A percentile compares a stretch with the other conserved stretches of the same genome.
These are phyloP conservation scores for Apamea epomidion DNA, from an alignment of 2,888 invertebrate species.

Conservation along the genomic window DNA sequence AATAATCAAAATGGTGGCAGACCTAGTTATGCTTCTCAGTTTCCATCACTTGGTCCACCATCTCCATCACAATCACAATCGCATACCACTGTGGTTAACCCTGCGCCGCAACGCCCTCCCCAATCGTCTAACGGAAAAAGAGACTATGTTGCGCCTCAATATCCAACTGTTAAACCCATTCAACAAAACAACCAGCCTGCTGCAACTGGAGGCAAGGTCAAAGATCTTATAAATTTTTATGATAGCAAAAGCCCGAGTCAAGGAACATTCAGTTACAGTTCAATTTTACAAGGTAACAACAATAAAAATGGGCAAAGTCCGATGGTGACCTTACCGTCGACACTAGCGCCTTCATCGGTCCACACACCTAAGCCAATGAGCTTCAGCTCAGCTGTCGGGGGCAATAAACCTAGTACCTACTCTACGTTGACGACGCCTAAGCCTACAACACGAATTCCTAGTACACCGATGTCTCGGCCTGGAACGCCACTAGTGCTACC, in stretches of 20 bases:
- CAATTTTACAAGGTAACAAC: conserved; percentile 76
- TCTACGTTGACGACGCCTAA: conserved; percentile 66
- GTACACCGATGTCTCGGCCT: conserved; percentile 67
- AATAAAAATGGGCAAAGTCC: conserved; percentile 65
- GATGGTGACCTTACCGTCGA: conserved; percentile 52
- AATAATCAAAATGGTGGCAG: conserved; percentile 67
- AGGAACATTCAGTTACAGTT: conserved; percentile 84
- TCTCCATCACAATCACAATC: conserved; percentile 48
- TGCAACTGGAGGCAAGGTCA: conserved; percentile 78
- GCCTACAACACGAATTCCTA: conserved; percentile 68
- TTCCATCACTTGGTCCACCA: conserved; percentile 68
- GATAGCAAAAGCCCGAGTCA: conserved; percentile 75
- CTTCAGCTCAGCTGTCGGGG: conserved; percentile 80
- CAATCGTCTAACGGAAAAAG: conserved; percentile 69
- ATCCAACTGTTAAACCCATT: conserved; percentile 64
- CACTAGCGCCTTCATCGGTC: conserved; percentile 54
- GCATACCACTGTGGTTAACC: conserved; percentile 23
- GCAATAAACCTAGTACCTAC: conserved; percentile 72
- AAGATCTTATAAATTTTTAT: conserved; percentile 84
- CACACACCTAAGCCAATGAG: conserved; percentile 77
- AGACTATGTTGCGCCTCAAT: conserved; percentile 77
- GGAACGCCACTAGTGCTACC: conserved; percentile 79
- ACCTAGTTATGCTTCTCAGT: conserved; percentile 82
- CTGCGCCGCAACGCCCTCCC: conserved; percentile 40
- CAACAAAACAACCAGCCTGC: conserved; percentile 69